Conservation (phyloP, 2,113 vertebrate genomes). For the Amphilophus citrinellus region DNA sequence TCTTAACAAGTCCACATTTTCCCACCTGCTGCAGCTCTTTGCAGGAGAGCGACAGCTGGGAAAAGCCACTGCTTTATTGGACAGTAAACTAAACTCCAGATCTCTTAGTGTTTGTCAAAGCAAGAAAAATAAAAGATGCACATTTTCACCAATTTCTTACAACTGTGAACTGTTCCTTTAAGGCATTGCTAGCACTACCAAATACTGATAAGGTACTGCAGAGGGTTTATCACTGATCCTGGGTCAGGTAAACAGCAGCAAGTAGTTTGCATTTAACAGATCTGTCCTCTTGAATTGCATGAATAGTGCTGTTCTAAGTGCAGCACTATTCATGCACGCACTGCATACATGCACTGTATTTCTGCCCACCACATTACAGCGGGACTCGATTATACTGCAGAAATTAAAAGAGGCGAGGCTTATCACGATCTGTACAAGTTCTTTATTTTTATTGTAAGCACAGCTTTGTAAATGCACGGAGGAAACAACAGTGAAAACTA, state of each 20-base stretch:
- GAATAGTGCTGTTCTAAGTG: not conserved
- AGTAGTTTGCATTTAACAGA: not conserved
- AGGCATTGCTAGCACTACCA: not conserved
- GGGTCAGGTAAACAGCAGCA: not conserved
- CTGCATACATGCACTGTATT: not conserved
- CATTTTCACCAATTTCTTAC: not conserved
- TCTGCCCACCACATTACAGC: not conserved
- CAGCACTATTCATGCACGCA: not conserved
- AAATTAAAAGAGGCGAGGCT: slow-evolving; percentile 10
- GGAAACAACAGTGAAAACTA: slow-evolving; percentile 89
- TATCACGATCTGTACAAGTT: slow-evolving; percentile 91
- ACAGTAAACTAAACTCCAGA: not conserved
- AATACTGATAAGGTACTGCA: not conserved
- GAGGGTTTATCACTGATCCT: not conserved
- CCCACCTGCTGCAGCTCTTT: not conserved
- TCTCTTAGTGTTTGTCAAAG: not conserved
- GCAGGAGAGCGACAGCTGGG: not conserved
- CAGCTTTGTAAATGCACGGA: slow-evolving; percentile 96
- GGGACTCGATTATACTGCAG: not conserved
- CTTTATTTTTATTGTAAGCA: slow-evolving; percentile 93
- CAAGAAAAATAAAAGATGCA: not conserved
- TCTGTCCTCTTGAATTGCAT: not conserved
- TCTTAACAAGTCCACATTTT: not conserved
- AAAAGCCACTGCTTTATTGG: not conserved
- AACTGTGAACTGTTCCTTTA: not conserved